A percentile compares a stretch with the other conserved stretches of the same genome.
Evolutionary conservation across 35 echinoderm and acorn worm genomes (phyloP).

Genomic region (Patiria miniata): DNA sequence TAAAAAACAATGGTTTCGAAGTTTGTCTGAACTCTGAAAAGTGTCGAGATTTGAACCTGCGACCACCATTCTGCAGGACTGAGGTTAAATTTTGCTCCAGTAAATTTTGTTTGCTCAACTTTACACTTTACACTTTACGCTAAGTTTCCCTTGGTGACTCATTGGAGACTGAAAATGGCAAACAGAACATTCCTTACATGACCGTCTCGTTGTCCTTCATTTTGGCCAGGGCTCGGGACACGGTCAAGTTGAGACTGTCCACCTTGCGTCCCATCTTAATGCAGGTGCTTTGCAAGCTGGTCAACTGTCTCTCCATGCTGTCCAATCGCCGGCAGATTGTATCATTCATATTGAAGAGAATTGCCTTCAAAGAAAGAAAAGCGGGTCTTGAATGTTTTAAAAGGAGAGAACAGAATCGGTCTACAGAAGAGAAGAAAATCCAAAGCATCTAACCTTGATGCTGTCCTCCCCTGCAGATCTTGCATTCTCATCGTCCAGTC

Average conservation of each 20-base stretch:
- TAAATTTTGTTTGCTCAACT: too few species aligned
- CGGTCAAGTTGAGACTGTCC: constrained; percentile 6
- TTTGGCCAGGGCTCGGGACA: not conserved
- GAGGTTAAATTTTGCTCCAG: too few species aligned
- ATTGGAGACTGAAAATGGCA: too few species aligned
- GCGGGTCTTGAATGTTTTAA: too few species aligned
- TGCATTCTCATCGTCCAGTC: not conserved
- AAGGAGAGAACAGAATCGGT: too few species aligned
- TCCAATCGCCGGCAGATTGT: not conserved
- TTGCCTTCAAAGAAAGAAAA: not conserved
- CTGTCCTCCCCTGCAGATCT: not conserved
- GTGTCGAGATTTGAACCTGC: too few species aligned
- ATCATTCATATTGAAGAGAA: constrained; percentile 19
- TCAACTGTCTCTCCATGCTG: constrained; percentile 8
- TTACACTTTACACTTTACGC: too few species aligned
- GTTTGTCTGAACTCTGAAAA: too few species aligned
- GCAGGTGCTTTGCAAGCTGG: constrained; percentile 7
- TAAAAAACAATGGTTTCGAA: too few species aligned
- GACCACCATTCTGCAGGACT: too few species aligned
- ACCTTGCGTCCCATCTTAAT: constrained; percentile 24
- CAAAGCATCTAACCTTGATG: not conserved
- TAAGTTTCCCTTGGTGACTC: not conserved
- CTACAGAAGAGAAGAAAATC: too few species aligned
- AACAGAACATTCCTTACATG: not conserved
- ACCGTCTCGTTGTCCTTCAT: not conserved